Evolutionary conservation across 2,113 vertebrate species (phyloP), one percentile per base, ranked within the genome.

Genomic region (Oreochromis spilurus): DNA sequence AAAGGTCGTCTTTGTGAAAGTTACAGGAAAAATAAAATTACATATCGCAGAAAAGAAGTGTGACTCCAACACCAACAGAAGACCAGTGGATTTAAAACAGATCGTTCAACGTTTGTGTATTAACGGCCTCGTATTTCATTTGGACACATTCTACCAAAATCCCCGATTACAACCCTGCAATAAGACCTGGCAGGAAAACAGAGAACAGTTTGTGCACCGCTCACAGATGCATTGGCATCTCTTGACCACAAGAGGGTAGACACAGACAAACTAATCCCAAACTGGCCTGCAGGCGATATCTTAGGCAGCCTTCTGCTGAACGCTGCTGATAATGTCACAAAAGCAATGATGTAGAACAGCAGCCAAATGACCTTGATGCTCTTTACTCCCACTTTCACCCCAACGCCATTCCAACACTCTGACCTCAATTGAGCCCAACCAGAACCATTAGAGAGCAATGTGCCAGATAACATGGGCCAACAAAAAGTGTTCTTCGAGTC

Each of bases 321-420:
- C 54, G 55, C 79, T 65, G 89, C 88, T 90, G 91, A 94, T 92
- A 91, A 86, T 88, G 88, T 91, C 92, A 90, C 89, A 84, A 48
- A 78, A 84, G 88, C 84, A 91, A 60, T 16, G 53, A 83, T 92
- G 88, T 79, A 58, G 84, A 84, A 79, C 57, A 77, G 70, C 62
- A 87, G 92, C 92, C 89, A 92, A 89, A 90, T 90, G 84, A 94
- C 94, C 95, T 91, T 87, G 89, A 93, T 93, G 92, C 90, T 92
- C 92, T 93, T 93, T 92, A 81, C 84, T 91, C 93, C 70, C 81
- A 34, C 34, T 67, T 62, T 94, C 79, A 94, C 91, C 93, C 86
- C 75, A 14, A 85, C 6, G 5, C 87, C 3, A 79, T 87, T 94
- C 93, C 88, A 92, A 89, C 65, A 52, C 83, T 82, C 85, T 84